Evolutionary conservation across 1,140 invertebrate genomes (phyloP).

Genomic region (Galendromus occidentalis): DNA sequence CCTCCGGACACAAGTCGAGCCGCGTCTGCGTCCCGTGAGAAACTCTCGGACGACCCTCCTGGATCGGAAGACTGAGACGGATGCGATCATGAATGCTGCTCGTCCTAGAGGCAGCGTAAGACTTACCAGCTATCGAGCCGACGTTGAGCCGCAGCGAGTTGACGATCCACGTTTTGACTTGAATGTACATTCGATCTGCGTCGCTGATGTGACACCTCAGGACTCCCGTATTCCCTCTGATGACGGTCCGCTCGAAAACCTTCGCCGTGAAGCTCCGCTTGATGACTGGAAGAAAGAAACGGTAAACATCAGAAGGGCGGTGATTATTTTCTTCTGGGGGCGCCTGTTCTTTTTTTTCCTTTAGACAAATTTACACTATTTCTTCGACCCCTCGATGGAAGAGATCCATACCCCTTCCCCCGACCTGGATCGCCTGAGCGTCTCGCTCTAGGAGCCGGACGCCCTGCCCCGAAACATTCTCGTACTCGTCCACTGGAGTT

Average conservation of each 20-base stretch:
- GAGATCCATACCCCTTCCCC: background rate
- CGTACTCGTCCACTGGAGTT: background rate
- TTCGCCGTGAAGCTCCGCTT: constrained; percentile 1
- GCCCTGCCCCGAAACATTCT: background rate
- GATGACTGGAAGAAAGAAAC: background rate
- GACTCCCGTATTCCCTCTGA: constrained; percentile 31
- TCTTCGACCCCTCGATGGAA: background rate
- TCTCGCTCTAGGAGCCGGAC: background rate
- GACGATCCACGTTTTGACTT: constrained; percentile 5
- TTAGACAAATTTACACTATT: background rate
- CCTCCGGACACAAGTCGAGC: too few species aligned
- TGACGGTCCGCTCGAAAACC: constrained; percentile 20
- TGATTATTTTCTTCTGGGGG: background rate
- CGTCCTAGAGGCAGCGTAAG: too few species aligned
- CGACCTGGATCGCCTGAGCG: background rate
- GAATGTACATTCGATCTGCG: background rate
- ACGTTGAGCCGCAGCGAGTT: background rate
- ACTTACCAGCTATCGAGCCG: background rate
- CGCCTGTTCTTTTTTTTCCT: background rate
- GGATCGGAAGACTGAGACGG: too few species aligned
- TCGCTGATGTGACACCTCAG: constrained; percentile 22
- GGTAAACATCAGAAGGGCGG: background rate
- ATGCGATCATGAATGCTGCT: too few species aligned
- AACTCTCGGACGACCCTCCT: too few species aligned
- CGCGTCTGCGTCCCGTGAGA: too few species aligned